A percentile compares a stretch with the other conserved stretches of the same genome.
phyloP scores from a whole-genome alignment of 2,113 vertebrate genomes.

The Glareola pratincola region DNA sequence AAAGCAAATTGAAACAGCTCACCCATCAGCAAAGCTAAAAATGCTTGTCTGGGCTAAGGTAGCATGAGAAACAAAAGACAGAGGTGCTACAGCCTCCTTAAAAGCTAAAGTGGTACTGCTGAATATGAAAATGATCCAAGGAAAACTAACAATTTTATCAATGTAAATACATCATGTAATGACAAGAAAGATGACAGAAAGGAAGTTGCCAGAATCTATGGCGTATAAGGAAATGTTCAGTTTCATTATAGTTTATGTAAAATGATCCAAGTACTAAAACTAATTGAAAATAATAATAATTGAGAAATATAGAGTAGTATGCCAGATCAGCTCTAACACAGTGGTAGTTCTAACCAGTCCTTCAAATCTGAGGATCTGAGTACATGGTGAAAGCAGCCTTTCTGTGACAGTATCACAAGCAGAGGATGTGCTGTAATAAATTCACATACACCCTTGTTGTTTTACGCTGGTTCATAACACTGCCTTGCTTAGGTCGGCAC shows the following conservation, averaged over 20 bases:
- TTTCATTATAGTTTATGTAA: not conserved
- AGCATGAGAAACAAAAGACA: not conserved
- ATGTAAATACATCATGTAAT: not conserved
- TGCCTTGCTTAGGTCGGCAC: not conserved
- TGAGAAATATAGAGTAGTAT: not conserved
- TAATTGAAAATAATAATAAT: not conserved
- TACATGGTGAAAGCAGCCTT: not conserved
- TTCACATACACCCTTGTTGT: rapidly evolving
- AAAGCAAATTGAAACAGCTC: not conserved
- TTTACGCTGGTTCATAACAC: rapidly evolving
- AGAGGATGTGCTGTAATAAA: not conserved
- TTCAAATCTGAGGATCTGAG: not conserved
- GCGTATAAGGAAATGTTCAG: not conserved
- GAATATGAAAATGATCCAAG: not conserved
- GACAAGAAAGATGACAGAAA: not conserved
- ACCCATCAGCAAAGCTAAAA: not conserved
- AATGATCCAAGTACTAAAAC: not conserved
- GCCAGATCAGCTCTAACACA: not conserved
- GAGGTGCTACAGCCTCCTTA: not conserved
- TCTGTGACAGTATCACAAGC: not conserved
- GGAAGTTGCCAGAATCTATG: not conserved
- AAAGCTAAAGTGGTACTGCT: not conserved
- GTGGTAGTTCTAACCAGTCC: not conserved
- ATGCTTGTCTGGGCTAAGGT: not conserved
- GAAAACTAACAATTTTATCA: not conserved